A percentile compares a stretch with the other conserved stretches of the same genome.
phyloP scores from a whole-genome alignment of 2,888 invertebrate genomes.

The Acronicta leporina region DNA sequence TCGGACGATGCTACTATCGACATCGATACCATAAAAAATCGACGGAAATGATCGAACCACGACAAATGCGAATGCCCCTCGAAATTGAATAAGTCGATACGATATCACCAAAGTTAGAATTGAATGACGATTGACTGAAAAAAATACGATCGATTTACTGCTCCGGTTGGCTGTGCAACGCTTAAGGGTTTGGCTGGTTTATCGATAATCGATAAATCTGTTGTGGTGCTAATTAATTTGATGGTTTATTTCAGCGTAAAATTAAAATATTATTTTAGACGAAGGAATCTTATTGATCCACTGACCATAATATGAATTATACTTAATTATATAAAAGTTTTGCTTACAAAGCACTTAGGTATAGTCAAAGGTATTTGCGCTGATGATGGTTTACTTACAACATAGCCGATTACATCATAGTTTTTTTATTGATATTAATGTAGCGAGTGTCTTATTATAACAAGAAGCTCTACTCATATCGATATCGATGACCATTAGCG shows the following conservation, averaged over 20 bases:
- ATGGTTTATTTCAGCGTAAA: background rate
- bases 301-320: too few relatives aligned
- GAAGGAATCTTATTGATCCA: too few relatives aligned
- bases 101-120: slow-evolving; percentile 85
- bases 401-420: too few relatives aligned
- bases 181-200: slow-evolving; percentile 41
- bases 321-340: too few relatives aligned
- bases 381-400: too few relatives aligned
- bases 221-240: slow-evolving; percentile 1
- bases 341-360: too few relatives aligned
- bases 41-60: slow-evolving; percentile 83
- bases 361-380: too few relatives aligned
- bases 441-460: background rate
- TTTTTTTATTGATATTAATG: too few relatives aligned
- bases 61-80: slow-evolving; percentile 80
- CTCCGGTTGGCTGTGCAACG: slow-evolving; percentile 68
- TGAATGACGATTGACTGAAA: slow-evolving; percentile 84
- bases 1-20: slow-evolving; percentile 75
- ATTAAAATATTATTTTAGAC: too few relatives aligned
- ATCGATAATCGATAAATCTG: slow-evolving; percentile 54
- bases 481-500: slow-evolving; percentile 53
- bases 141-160: slow-evolving; percentile 80
- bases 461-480: slow-evolving; percentile 16
- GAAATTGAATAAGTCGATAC: slow-evolving; percentile 88
- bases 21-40: slow-evolving; percentile 71